phyloP scores from a whole-genome alignment of 1,140 invertebrate genomes.

The Macrocentrus cingulum region DNA sequence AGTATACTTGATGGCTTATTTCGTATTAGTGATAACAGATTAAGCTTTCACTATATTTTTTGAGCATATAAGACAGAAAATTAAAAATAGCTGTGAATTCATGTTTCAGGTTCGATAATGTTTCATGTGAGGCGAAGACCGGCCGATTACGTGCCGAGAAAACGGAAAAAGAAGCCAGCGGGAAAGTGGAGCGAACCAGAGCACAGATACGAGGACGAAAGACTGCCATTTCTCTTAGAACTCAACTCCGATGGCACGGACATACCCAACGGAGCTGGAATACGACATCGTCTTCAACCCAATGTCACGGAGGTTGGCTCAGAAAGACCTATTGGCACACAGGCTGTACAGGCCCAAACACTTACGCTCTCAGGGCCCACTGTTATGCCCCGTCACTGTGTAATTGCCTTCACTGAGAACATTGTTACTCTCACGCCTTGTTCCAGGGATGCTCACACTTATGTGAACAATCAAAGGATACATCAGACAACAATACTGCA shows the following conservation, averaged over 20 bases:
- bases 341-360: slow-evolving; percentile 56
- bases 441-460: slow-evolving; percentile 88
- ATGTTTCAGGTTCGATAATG: slow-evolving; percentile 82
- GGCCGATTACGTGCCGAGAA: slow-evolving; percentile 83
- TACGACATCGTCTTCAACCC: slow-evolving; percentile 65
- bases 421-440: slow-evolving; percentile 93
- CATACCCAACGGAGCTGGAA: slow-evolving; percentile 59
- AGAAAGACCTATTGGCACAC: slow-evolving; percentile 60
- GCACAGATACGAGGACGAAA: slow-evolving; percentile 61
- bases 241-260: slow-evolving; percentile 70
- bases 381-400: slow-evolving; percentile 90
- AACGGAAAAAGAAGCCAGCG: slow-evolving; percentile 86
- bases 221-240: slow-evolving; percentile 65
- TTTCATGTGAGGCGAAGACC: slow-evolving; percentile 89
- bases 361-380: slow-evolving; percentile 71
- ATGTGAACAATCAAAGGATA: slow-evolving; percentile 89
- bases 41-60: no score
- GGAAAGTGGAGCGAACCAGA: slow-evolving; percentile 59
- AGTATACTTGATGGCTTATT: no score
- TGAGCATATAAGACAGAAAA: no score
- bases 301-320: slow-evolving; percentile 76
- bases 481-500: slow-evolving; percentile 90
- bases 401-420: slow-evolving; percentile 83
- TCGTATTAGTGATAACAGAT: no score
- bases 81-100: not conserved